Evolutionary conservation across 2,888 invertebrate species (phyloP), one percentile per base, ranked within the genome.

Genomic region (Orchesellides sinensis): DNA sequence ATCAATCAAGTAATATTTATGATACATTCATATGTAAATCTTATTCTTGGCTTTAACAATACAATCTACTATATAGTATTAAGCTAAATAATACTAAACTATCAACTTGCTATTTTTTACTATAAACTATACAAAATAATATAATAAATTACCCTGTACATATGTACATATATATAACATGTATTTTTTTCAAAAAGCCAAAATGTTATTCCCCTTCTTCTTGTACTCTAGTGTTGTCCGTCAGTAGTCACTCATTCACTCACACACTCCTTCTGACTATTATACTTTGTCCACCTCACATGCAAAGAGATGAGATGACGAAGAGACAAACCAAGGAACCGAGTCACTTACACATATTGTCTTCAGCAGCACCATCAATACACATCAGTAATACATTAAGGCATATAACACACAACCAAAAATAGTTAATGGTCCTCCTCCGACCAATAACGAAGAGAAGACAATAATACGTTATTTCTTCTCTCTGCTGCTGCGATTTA

Each of bases 201-300:
- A n/a, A n/a, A n/a, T n/a, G n/a, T n/a, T n/a, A n/a, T n/a, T n/a
- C n/a, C n/a, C n/a, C n/a, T 52, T 21, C 47, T 66, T 23, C 52
- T 29, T 32, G 69, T 69, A n/a, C n/a, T n/a, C n/a, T n/a, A n/a
- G n/a, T n/a, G n/a, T n/a, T n/a, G 69, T 69, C 69, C 81, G 81
- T 74, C n/a, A n/a, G n/a, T n/a, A n/a, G n/a, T n/a, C 81, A 81
- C 81, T 81, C 81, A 81, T 81, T 81, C 81, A 81, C 81, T 81
- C 80, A 81, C 81, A 19, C 81, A 81, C 81, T 74, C n/a, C n/a
- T n/a, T n/a, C 81, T 74, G 81, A 74, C 54, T 45, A 65, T n/a
- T n/a, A n/a, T n/a, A n/a, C n/a, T n/a, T n/a, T n/a, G n/a, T 35
- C 59, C 59, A 49, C 19, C 21, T 2, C 21, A 49, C 49, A 54